Conservation (phyloP, 2,888 invertebrate genomes). For the Chymomyza procnemis region DNA sequence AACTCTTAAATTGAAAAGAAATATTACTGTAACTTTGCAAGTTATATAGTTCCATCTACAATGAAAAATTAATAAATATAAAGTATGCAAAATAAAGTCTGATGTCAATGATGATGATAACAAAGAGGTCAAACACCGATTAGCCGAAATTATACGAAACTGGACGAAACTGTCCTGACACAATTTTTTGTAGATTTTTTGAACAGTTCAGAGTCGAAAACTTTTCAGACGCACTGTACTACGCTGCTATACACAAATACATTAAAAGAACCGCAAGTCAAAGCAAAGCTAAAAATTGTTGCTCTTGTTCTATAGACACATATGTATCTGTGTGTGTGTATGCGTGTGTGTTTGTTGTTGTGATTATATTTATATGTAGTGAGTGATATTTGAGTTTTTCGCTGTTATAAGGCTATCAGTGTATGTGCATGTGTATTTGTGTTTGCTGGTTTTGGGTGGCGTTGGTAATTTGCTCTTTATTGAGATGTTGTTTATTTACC, state of each 20-base stretch:
- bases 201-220: no score
- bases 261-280: conserved; percentile 18
- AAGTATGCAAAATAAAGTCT: no score
- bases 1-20: no score
- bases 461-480: conserved; percentile 73
- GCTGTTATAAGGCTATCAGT: conserved; percentile 1
- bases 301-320: conserved; percentile 66
- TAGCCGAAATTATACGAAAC: no score
- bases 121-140: no score
- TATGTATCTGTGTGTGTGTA: conserved; percentile 20
- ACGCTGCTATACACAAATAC: conserved; percentile 20
- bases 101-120: no score
- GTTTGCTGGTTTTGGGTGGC: conserved; percentile 40
- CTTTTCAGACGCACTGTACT: neutral
- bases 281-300: conserved; percentile 52
- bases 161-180: no score
- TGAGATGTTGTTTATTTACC: conserved; percentile 75
- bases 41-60: no score
- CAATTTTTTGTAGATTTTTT: no score
- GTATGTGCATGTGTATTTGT: neutral
- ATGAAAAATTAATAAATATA: no score
- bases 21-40: no score
- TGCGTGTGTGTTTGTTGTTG: conserved; percentile 20
- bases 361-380: conserved; percentile 30
- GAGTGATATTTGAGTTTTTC: conserved; percentile 21